phyloP scores from a whole-genome alignment of 2,888 invertebrate species.

The Agrotis exclamationis region DNA sequence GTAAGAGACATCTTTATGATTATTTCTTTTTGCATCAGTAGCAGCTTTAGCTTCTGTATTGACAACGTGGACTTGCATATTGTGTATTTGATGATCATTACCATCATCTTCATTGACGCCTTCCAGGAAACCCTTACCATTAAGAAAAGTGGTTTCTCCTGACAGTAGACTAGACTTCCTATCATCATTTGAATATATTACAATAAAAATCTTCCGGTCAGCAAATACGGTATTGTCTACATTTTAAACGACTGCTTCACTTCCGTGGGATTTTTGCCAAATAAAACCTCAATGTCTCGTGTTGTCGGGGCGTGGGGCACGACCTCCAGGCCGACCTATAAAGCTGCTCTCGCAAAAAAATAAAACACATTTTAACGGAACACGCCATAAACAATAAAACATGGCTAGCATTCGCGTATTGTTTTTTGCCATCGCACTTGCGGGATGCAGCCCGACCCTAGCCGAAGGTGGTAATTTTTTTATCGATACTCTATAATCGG shows the following conservation, averaged over 20 bases:
- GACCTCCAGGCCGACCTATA: constrained; percentile 86
- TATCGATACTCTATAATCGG: constrained; percentile 71
- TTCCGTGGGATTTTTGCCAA: constrained; percentile 83
- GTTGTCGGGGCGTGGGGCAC: constrained; percentile 80
- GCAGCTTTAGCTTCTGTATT: not conserved
- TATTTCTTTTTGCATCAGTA: not conserved
- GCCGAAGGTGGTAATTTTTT: constrained; percentile 81
- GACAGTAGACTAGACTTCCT: constrained; percentile 20
- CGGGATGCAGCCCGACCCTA: constrained; percentile 70
- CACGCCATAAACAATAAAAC: constrained; percentile 70
- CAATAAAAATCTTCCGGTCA: constrained; percentile 61
- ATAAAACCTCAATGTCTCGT: constrained; percentile 70
- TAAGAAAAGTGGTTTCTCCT: constrained; percentile 1
- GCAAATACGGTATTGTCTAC: constrained; percentile 61
- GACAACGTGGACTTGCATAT: not conserved
- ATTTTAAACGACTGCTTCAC: constrained; percentile 59
- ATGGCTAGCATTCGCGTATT: constrained; percentile 75
- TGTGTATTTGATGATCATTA: not conserved
- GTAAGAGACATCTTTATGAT: not conserved
- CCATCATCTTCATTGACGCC: not conserved
- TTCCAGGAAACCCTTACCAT: not conserved
- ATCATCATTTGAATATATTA: constrained; percentile 49
- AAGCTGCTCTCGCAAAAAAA: constrained; percentile 80
- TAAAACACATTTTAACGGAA: constrained; percentile 74
- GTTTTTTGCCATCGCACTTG: constrained; percentile 70